Base-by-base conservation (phyloP, 30 jellyfish, hydroid and myxozoan genomes). In the Turritopsis rubra region DNA sequence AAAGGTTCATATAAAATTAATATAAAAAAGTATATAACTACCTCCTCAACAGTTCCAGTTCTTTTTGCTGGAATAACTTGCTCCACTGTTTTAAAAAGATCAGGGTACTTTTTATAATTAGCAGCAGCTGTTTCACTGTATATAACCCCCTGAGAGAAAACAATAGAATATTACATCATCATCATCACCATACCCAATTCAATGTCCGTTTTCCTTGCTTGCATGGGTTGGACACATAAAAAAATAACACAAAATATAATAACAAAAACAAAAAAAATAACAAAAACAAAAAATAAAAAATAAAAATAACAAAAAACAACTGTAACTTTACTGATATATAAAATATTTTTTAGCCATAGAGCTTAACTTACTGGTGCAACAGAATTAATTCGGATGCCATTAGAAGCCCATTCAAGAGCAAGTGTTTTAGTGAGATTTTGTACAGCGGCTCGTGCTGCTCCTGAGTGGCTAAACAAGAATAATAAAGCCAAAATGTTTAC, bases 371-470 rank as follows among this genome's bases (percentile, higher is more conserved):
- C 98, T 1, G 99, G 99, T 18, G 99, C 97, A 79, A 93, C 86
- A 25, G 96, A 78, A 84, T 93, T 93, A 7, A 93, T 83, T 79
- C 99, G 83, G n/a, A 93, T 89, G 71, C 96, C 97, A 79, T 82
- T 81, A 21, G 95, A 78, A 28, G 96, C 99, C 99, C 99, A 93
- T 85, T 93, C 99, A 70, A 88, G 66, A n/a, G 99, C 92, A 72
- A 93, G 68, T 16, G 97, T 79, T 79, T 93, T 88, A 20, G 99
- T 93, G 25, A 93, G 84, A 68, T 93, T 93, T 81, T 74, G 87
- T 7, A 93, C 85, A 31, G 97, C 99, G 8, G 99, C 99, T 30
- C 99, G 81, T 21, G 99, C 95, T 1, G 99, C 99, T 21, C 92
- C 90, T 1, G 96, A 81, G 75, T 93, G 99, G n/a, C 98, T 91